Evolutionary conservation across 2,797 vertebrate species (phyloP).

Genomic region (Trematomus bernacchii): DNA sequence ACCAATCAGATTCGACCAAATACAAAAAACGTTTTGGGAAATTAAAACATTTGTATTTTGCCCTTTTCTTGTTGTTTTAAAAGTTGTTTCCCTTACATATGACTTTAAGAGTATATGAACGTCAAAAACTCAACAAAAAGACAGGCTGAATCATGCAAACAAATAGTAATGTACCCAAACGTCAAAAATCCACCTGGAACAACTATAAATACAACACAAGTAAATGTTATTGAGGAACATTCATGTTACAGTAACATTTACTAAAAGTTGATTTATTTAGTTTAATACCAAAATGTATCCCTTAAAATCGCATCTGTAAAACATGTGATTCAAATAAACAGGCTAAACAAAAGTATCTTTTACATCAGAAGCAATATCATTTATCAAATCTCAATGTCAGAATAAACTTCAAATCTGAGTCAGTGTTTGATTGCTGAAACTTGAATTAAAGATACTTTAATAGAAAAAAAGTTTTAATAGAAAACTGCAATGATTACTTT

Average conservation of each 20-base stretch:
- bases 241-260: background rate
- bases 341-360: background rate
- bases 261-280: background rate
- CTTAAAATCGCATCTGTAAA: slow-evolving; percentile 3
- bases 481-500: background rate
- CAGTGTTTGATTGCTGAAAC: background rate
- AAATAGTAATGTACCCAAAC: too few relatives aligned
- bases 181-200: too few relatives aligned
- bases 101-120: too few relatives aligned
- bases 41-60: too few relatives aligned
- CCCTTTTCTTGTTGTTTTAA: too few relatives aligned
- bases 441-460: background rate
- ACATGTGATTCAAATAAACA: background rate
- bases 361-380: background rate
- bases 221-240: background rate
- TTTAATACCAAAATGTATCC: slow-evolving; percentile 11
- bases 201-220: background rate
- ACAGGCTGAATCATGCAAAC: too few relatives aligned
- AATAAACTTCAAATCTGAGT: background rate
- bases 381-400: background rate
- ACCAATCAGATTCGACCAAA: too few relatives aligned
- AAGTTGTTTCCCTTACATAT: too few relatives aligned
- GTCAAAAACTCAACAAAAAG: too few relatives aligned
- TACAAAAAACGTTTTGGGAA: too few relatives aligned
- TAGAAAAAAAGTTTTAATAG: background rate